Evolutionary conservation across 2,797 vertebrate species (phyloP).

Genomic region (Cuculus canorus): DNA sequence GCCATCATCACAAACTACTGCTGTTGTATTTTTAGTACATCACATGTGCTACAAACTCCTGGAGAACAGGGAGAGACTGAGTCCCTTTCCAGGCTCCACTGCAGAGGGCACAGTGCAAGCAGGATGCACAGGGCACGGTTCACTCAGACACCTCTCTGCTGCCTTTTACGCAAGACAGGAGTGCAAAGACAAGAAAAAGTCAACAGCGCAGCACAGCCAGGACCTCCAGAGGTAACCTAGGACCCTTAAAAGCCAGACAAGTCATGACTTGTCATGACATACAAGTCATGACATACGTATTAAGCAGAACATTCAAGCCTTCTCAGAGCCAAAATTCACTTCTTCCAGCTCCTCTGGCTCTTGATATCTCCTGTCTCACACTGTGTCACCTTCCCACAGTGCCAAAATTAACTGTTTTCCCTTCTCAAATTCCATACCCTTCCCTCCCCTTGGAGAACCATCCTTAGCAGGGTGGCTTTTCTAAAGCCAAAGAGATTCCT

Average conservation of each 20-base stretch:
- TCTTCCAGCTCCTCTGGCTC: neutral
- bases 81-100: accelerated
- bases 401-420: neutral
- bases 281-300: accelerated
- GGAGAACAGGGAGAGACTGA: neutral
- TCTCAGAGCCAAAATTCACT: neutral
- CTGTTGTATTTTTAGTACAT: neutral
- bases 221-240: neutral
- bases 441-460: neutral
- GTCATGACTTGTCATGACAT: too few relatives aligned
- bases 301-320: neutral
- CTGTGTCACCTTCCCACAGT: neutral
- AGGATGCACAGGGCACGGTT: accelerated
- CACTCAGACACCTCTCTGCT: neutral
- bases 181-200: accelerated
- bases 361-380: neutral
- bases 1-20: neutral
- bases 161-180: neutral
- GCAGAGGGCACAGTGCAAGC: neutral
- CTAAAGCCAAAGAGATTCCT: neutral
- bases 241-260: neutral
- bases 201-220: neutral
- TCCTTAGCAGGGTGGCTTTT: neutral
- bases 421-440: neutral
- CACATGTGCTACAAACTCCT: neutral